Base-by-base conservation (phyloP, 2,797 vertebrate genomes). In the Myotis daubentonii region DNA sequence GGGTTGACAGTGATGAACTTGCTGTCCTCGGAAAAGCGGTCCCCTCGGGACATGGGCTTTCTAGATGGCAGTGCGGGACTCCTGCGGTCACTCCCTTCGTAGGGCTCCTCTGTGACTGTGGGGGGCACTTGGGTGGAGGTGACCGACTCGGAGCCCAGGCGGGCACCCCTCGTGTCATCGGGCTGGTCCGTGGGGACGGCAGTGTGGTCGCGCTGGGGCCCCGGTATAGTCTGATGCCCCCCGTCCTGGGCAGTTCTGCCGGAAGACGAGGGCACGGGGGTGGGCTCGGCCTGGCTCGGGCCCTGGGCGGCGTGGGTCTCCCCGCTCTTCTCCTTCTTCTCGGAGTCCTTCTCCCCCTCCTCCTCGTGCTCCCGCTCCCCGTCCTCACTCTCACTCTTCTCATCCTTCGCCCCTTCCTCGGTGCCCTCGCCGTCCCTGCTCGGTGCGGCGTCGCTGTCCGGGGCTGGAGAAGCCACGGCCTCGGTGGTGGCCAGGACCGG, bases 1-100 rank as follows among this genome's bases (percentile, higher is more conserved):
- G 98, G 98, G 75, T 98, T 97, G 89, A 98, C 98, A 91, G 98
- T 98, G 98, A 99, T 98, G 96, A 98, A 99, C 95, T 94, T 98
- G 96, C 98, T 98, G 53, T 98, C 98, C 95, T 98, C 98, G 5
- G 97, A 97, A 95, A 98, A 97, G 15, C 97, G 96, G 93, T 97
- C 96, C 22, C 97, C 97, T 78, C 94, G 97, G 30, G 97, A 96
- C 94, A 55, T 11, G 30, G 98, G 94, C 95, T 97, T 98, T 92
- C 92, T 97, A 3, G 98, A 97, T 2, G 98, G 97, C 51, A 88
- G 85, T 76, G 96, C 97, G 0, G 98, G 98, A 93, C 93, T 88
- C 83, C 68, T 92, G 92, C 97, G 97, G 66, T 97, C 98, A 83
- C 97, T 97, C 57, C 94, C 98, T 84, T 88, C 84, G 81, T 95